Conservation (phyloP, 2,888 invertebrate genomes). For the Zaprionus lineosus region DNA sequence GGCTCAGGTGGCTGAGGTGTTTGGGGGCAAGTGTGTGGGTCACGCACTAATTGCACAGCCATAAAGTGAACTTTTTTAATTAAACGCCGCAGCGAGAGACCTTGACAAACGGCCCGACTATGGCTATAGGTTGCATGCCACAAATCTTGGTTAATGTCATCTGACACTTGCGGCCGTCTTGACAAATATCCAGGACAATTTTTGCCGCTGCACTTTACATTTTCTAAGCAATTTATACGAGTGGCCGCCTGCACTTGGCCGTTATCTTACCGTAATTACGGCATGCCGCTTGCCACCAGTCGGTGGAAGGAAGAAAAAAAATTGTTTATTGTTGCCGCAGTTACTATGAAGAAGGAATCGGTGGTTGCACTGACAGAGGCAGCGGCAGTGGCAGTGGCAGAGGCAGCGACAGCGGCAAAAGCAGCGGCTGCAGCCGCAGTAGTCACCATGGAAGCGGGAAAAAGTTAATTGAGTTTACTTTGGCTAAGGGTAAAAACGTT, state of each 20-base stretch:
- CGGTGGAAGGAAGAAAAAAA: constrained; percentile 41
- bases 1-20: background rate
- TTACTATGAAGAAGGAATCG: too few relatives aligned
- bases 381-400: too few relatives aligned
- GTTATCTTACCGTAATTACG: constrained; percentile 74
- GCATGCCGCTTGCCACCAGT: too few relatives aligned
- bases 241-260: constrained; percentile 65
- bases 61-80: constrained; percentile 69
- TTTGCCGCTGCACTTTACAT: constrained; percentile 60
- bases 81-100: constrained; percentile 58
- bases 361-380: too few relatives aligned
- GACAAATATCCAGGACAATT: constrained; percentile 63
- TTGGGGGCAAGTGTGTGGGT: background rate
- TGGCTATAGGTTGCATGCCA: constrained; percentile 62
- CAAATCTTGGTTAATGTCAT: constrained; percentile 77
- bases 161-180: constrained; percentile 58
- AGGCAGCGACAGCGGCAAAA: constrained; percentile 29
- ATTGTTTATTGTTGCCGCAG: constrained; percentile 71
- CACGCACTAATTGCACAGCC: constrained; percentile 58
- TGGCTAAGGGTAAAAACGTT: constrained; percentile 68
- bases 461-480: constrained; percentile 78
- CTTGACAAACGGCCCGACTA: constrained; percentile 60
- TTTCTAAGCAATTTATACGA: constrained; percentile 74
- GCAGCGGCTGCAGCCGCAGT: constrained; percentile 30
- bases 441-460: constrained; percentile 51